These are phyloP conservation scores for Lycocerus yunnanus DNA, from an alignment of 2,888 invertebrate genomes.

Conservation along the genomic window DNA sequence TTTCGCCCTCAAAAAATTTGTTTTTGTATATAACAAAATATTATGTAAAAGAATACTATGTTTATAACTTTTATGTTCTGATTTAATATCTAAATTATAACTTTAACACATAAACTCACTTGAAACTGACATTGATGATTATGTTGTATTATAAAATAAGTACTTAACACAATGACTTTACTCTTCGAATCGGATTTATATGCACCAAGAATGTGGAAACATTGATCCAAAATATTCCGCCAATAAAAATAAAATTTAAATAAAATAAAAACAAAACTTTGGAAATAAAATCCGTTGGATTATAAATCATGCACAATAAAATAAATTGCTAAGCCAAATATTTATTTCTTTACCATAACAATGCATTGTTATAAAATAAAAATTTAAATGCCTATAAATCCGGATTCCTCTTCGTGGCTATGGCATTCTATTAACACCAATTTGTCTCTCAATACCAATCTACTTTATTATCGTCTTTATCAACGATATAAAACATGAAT, in stretches of 20 bases:
- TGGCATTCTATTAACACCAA: constrained; percentile 13
- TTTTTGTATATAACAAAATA: no score
- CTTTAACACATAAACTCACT: not conserved
- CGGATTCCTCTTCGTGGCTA: not conserved
- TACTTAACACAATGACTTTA: not conserved
- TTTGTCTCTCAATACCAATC: constrained; percentile 4
- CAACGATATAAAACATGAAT: not conserved
- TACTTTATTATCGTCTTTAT: not conserved
- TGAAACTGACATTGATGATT: not conserved
- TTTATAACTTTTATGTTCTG: no score
- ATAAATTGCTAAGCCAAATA: no score
- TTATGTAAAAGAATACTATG: no score
- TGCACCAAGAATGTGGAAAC: not conserved
- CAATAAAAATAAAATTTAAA: no score
- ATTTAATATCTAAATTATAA: no score
- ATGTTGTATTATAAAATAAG: not conserved
- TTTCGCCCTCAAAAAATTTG: no score
- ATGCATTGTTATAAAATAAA: not conserved
- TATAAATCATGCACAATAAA: no score
- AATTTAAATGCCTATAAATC: not conserved
- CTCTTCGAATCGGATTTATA: not conserved
- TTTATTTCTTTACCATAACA: no score
- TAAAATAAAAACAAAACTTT: no score
- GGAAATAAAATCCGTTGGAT: no score
- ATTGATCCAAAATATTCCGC: no score